Base-by-base conservation (phyloP, 1,140 invertebrate genomes). In the Luehdorfia chinensis region DNA sequence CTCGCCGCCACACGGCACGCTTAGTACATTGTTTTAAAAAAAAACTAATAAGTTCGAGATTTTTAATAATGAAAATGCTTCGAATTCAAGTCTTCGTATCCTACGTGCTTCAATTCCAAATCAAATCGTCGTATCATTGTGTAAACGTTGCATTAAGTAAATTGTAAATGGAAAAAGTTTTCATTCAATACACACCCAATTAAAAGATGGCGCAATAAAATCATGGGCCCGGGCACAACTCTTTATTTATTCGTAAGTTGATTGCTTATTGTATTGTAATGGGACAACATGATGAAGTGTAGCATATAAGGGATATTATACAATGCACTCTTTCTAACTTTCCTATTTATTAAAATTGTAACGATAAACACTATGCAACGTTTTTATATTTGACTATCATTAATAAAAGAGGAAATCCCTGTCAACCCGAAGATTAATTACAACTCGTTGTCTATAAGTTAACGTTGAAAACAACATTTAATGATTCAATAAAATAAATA, bases 201-300 rank as follows among this genome's bases (percentile, higher is more conserved):
- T 43, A 43, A 43, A 28, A 27, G 34, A 23, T 44, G 45, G 33
- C 31, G 25, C 45, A 53, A 53, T 21, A 19, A 33, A 28, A 16
- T 16, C 39, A n/a, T n/a, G 36, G 32, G 33, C 8, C 12, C 23
- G 14, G 16, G 33, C 13, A 34, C 5, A 43, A 19, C 21, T 30
- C 45, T 25, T 44, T 44, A 44, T 12, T 37, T 39, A 43, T 45
- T 45, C 36, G 27, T 18, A 11, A 14, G 14, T 32, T 56, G 53
- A 60, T 60, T 56, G 49, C 48, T 41, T 46, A 60, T 60, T 60
- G 58, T 60, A 60, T 60, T 60, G 34, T 60, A 60, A 60, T 56
- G 13, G 25, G 55, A 53, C 50, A 33, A 18, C 23, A 23, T 46
- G 47, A 43, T 54, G 39, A 51, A 39, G 37, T 47, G 45, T 31